phyloP scores from a whole-genome alignment of 1,140 invertebrate genomes.

The Trichonephila clavipes region DNA sequence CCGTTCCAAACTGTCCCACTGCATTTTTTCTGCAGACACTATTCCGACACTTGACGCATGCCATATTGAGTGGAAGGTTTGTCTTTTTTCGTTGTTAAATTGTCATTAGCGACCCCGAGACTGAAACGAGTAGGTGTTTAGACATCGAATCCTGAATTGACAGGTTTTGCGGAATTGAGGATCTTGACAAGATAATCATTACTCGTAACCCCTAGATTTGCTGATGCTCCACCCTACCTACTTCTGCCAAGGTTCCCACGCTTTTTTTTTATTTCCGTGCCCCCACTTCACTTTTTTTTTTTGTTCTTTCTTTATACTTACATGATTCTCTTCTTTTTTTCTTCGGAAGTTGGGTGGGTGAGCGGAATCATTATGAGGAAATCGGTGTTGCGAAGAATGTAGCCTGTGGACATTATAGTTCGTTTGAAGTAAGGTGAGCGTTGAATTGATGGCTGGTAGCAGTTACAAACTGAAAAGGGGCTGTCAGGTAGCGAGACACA shows the following conservation, averaged over 20 bases:
- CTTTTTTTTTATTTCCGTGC: slow-evolving; percentile 36
- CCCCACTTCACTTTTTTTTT: not conserved
- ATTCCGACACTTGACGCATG: not conserved
- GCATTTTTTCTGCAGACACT: not conserved
- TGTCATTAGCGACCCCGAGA: slow-evolving; percentile 24
- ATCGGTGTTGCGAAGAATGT: slow-evolving; percentile 29
- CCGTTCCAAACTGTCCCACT: not conserved
- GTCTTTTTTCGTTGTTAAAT: not conserved
- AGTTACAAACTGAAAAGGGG: not conserved
- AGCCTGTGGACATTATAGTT: slow-evolving; percentile 30
- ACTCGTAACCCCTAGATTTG: slow-evolving; percentile 10
- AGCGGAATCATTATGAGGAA: slow-evolving; percentile 21
- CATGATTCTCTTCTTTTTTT: not conserved
- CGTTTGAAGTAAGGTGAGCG: slow-evolving; percentile 20
- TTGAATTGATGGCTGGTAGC: slow-evolving; percentile 22
- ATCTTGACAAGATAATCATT: slow-evolving; percentile 73
- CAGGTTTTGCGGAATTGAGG: slow-evolving; percentile 42
- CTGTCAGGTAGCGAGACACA: not conserved
- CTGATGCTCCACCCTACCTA: slow-evolving; percentile 58
- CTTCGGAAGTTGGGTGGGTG: not conserved
- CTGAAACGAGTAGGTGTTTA: slow-evolving; percentile 53
- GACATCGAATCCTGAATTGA: slow-evolving; percentile 64
- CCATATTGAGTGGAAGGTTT: not conserved
- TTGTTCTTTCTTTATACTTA: not conserved
- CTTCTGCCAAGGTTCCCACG: slow-evolving; percentile 57